phyloP scores from a whole-genome alignment of 2,113 vertebrate species.

The Aramus guarauna region DNA sequence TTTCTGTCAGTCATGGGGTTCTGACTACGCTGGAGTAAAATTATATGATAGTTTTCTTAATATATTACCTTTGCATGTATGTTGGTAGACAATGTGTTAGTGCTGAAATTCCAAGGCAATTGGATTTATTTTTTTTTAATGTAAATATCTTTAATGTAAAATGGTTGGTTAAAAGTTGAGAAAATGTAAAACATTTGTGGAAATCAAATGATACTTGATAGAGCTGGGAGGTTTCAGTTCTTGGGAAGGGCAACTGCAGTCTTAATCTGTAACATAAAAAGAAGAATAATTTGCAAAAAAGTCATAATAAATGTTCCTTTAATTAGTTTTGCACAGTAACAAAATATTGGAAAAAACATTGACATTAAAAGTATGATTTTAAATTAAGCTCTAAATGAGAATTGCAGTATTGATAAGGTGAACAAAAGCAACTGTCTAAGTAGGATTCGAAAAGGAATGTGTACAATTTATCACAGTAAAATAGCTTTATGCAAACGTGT shows the following conservation, averaged over 20 bases:
- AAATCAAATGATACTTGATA: not conserved
- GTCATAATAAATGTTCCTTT: not conserved
- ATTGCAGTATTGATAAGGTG: conserved; percentile 47
- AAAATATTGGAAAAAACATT: conserved; percentile 14
- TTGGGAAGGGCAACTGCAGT: not conserved
- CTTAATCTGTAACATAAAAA: not conserved
- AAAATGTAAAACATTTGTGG: not conserved
- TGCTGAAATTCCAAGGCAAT: not conserved
- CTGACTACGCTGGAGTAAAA: not conserved
- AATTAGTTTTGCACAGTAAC: conserved; percentile 13
- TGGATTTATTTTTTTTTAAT: not conserved
- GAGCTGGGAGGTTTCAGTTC: not conserved
- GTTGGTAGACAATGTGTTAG: not conserved
- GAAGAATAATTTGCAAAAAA: not conserved
- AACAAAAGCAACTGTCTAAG: conserved; percentile 43
- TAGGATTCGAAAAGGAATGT: conserved; percentile 45
- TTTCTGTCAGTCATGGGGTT: not conserved
- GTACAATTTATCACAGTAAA: conserved; percentile 32
- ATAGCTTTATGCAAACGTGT: conserved; percentile 52
- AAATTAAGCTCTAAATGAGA: conserved; percentile 49
- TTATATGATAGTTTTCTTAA: not conserved
- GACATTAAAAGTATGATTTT: not conserved
- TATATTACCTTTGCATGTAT: not conserved
- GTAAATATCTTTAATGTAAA: not conserved
- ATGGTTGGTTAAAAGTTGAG: not conserved